A percentile compares a stretch with the other conserved stretches of the same genome.
Evolutionary conservation across 2,888 invertebrate species (phyloP).

Genomic region (Spodoptera exigua): DNA sequence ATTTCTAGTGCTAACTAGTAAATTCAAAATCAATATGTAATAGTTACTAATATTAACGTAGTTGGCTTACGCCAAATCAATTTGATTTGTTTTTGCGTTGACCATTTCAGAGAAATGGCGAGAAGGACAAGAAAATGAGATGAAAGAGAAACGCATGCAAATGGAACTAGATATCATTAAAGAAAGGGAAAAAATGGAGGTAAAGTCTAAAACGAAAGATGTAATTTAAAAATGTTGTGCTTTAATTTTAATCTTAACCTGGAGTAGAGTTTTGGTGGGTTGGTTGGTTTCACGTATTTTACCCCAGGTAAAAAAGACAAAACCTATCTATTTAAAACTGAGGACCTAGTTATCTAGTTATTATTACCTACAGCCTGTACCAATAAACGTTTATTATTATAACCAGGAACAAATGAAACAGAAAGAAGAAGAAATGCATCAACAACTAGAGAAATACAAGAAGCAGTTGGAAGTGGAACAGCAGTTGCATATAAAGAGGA

Average conservation of each 20-base stretch:
- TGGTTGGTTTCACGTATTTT: no score
- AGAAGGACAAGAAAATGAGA: slow-evolving; percentile 74
- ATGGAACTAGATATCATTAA: slow-evolving; percentile 73
- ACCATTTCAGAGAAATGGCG: slow-evolving; percentile 76
- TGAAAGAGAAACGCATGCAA: slow-evolving; percentile 72
- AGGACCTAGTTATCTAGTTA: no score
- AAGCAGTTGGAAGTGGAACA: slow-evolving; percentile 90
- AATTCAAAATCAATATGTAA: no score
- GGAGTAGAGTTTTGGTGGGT: no score
- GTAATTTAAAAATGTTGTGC: not conserved
- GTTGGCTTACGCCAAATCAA: no score
- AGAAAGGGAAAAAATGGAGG: slow-evolving; percentile 74
- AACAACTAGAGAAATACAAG: slow-evolving; percentile 91
- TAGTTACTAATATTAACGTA: no score
- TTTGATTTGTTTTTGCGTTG: not conserved
- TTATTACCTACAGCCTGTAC: no score
- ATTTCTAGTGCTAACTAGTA: no score
- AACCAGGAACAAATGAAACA: slow-evolving; percentile 83
- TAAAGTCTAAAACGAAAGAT: slow-evolving; percentile 41
- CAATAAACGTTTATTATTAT: not conserved
- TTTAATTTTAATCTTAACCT: not conserved
- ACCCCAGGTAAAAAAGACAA: no score
- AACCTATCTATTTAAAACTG: no score
- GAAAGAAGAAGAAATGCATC: slow-evolving; percentile 89
- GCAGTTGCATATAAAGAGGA: slow-evolving; percentile 89